A percentile compares a stretch with the other conserved stretches of the same genome.
Conservation (phyloP, 2,888 invertebrate species). For the Calameuta idolon region DNA sequence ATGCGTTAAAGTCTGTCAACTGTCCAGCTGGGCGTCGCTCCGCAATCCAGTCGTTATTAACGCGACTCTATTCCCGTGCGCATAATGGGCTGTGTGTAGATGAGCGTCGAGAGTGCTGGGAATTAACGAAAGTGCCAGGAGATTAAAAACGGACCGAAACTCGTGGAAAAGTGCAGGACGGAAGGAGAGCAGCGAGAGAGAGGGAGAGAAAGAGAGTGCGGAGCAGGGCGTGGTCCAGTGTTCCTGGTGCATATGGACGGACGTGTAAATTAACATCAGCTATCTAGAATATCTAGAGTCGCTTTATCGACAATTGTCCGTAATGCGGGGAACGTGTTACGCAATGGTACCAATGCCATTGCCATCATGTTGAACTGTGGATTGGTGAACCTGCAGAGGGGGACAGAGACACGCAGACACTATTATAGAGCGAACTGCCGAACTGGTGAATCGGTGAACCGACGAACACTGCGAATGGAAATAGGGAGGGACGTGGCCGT, state of each 20-base stretch:
- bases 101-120: too few species aligned
- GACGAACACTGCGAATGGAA: constrained; percentile 4
- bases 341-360: constrained; percentile 2
- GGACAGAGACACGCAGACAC: too few species aligned
- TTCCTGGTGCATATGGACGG: constrained; percentile 10
- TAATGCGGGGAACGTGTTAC: constrained; percentile 24
- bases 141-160: too few species aligned
- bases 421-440: background rate
- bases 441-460: constrained; percentile 3
- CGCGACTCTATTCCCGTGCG: too few species aligned
- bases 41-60: too few species aligned
- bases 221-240: too few species aligned
- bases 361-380: background rate
- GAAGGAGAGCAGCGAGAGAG: constrained; percentile 11
- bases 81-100: too few species aligned
- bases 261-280: constrained; percentile 28
- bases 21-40: too few species aligned
- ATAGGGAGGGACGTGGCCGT: background rate
- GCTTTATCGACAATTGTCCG: constrained; percentile 8
- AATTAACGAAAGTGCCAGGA: too few species aligned
- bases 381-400: too few species aligned
- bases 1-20: too few species aligned
- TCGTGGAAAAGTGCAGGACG: constrained; percentile 17
- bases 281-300: constrained; percentile 21
- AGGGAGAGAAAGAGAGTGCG: background rate